Evolutionary conservation across 2,888 invertebrate species (phyloP).

Genomic region (Oscheius sp.): DNA sequence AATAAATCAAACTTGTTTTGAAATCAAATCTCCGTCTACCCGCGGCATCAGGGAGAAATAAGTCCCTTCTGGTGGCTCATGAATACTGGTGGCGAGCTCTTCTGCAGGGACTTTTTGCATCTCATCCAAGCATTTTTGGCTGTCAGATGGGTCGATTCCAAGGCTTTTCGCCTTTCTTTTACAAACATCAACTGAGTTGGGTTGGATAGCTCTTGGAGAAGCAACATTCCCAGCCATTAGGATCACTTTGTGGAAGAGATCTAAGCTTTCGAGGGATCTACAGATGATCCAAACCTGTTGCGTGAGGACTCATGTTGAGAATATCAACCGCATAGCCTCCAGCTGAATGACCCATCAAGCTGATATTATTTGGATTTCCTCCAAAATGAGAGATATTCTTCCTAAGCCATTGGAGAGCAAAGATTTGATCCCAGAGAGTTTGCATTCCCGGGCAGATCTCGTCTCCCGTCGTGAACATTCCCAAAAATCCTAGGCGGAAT

Average conservation of each 20-base stretch:
- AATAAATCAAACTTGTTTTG: not conserved
- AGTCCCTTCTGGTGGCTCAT: not conserved
- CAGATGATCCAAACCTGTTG: constrained; percentile 37
- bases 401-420: constrained; percentile 50
- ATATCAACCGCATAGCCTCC: constrained; percentile 50
- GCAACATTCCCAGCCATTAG: constrained; percentile 27
- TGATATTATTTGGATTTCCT: constrained; percentile 48
- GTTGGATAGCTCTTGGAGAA: not conserved
- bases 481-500: constrained; percentile 53
- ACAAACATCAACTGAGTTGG: not conserved
- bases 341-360: constrained; percentile 51
- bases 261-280: not conserved
- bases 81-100: not conserved
- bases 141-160: constrained; percentile 10
- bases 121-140: not conserved
- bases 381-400: constrained; percentile 39
- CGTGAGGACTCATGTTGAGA: constrained; percentile 47
- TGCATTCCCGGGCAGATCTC: constrained; percentile 44
- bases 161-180: not conserved
- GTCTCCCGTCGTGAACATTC: constrained; percentile 55
- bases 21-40: not conserved
- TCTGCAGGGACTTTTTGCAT: not conserved
- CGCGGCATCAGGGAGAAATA: not conserved
- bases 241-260: constrained; percentile 28
- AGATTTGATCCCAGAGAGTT: constrained; percentile 48